A percentile compares a stretch with the other conserved stretches of the same genome.
Conservation (phyloP, 2,888 invertebrate species). For the Orthonychiurus folsomi region DNA sequence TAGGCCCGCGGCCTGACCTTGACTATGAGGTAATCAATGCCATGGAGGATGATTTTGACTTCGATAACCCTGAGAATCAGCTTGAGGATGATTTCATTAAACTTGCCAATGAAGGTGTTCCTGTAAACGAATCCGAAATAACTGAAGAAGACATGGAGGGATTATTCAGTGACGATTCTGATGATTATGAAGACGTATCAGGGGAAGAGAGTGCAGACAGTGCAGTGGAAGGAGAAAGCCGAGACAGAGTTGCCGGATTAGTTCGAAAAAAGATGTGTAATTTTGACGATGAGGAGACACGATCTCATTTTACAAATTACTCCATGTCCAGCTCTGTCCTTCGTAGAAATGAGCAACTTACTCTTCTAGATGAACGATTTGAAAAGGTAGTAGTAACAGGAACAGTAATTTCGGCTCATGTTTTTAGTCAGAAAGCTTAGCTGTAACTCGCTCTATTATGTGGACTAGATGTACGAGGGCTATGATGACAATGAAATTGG, state of each 20-base stretch:
- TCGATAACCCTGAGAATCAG: constrained; percentile 67
- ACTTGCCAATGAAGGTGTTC: constrained; percentile 60
- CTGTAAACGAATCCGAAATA: not conserved
- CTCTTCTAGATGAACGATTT: constrained; percentile 75
- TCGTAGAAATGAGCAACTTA: constrained; percentile 68
- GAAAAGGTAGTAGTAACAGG: too few species aligned
- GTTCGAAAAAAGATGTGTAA: too few species aligned
- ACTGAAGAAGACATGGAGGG: constrained; percentile 14
- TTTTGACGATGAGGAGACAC: constrained; percentile 66
- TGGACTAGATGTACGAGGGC: constrained; percentile 58
- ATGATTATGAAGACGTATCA: constrained; percentile 45
- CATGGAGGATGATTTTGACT: constrained; percentile 86
- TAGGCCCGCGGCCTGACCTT: constrained; percentile 49
- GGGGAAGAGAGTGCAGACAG: constrained; percentile 37
- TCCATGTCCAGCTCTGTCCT: constrained; percentile 90
- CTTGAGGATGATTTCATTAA: constrained; percentile 88
- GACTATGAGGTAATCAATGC: constrained; percentile 90
- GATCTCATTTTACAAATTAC: constrained; percentile 86
- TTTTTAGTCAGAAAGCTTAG: too few species aligned
- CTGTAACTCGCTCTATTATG: too few species aligned
- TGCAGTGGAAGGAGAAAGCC: constrained; percentile 18
- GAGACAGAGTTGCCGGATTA: constrained; percentile 42
- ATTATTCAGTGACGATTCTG: constrained; percentile 8
- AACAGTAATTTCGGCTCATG: not conserved
- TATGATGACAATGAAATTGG: constrained; percentile 87